Base-by-base conservation (phyloP, 1,140 invertebrate genomes). In the Sesamia nonagrioides region DNA sequence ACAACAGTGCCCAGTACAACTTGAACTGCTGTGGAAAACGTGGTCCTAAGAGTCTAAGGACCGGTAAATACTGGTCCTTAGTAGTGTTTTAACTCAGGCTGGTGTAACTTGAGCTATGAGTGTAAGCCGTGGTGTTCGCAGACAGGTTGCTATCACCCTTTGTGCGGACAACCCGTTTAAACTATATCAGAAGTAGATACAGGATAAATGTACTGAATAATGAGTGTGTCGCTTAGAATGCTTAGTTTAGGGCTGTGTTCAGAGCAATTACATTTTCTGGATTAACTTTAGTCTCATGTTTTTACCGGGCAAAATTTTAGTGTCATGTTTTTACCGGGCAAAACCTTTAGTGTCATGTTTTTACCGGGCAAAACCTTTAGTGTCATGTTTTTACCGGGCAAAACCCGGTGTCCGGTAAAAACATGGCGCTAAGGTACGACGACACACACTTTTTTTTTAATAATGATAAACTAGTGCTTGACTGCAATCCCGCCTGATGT, bases 161-260 rank as follows among this genome's bases (percentile, higher is more conserved):
- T 42, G 58, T 63, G 60, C 60, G 17, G 48, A 63, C 68, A 78
- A 71, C 68, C 58, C 21, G 77, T 72, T 78, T 78, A 78, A 78
- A 73, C 68, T 78, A 79, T 75, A 79, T 68, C 72, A 79, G 45
- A 52, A 66, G 48, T 58, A 75, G 78, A 75, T 79, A 79, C 33
- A 74, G 71, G 80, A 74, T 80, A 80, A 80, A 52, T 71, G 66
- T 48, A 45, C 73, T 77, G 74, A 80, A 77, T 82, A 74, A 78
- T 58, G 76, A 82, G 40, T 71, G 61, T 75, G 60, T 69, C 61
- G 74, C 61, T 68, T 61, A 76, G 58, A 76, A 74, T 60, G 71
- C 52, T 74, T 60, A 27, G n/a, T 7, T 48, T 58, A 75, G 73
- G 73, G 73, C 11, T 75, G 56, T 66, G 17, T 17, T 66, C 8